Evolutionary conservation across 2,888 invertebrate genomes (phyloP).

Genomic region (Erebia aethiops): DNA sequence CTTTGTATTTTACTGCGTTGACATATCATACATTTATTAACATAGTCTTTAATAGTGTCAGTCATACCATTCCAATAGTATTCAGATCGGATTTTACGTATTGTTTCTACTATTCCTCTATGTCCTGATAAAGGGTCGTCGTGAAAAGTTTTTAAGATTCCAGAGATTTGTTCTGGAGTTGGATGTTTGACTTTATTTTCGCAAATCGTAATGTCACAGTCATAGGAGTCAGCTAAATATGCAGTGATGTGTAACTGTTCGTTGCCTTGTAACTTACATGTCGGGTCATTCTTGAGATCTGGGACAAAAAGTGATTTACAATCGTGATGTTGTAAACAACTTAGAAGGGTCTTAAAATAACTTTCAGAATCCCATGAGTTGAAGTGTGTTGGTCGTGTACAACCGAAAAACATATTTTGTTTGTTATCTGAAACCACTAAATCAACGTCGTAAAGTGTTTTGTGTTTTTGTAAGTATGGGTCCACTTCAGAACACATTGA

Average conservation of each 20-base stretch:
- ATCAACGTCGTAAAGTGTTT: slow-evolving; percentile 44
- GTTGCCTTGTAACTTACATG: slow-evolving; percentile 41
- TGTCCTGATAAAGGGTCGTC: slow-evolving; percentile 41
- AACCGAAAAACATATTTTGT: slow-evolving; percentile 42
- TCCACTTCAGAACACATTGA: slow-evolving; percentile 42
- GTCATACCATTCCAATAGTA: slow-evolving; percentile 20
- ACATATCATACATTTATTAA: slow-evolving; percentile 15
- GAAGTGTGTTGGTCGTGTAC: slow-evolving; percentile 42
- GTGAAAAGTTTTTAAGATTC: slow-evolving; percentile 40
- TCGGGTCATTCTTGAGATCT: slow-evolving; percentile 42
- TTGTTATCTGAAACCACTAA: slow-evolving; percentile 43
- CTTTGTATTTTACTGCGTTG: slow-evolving; percentile 16
- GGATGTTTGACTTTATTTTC: slow-evolving; percentile 30
- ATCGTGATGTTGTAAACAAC: slow-evolving; percentile 44
- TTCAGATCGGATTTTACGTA: slow-evolving; percentile 21
- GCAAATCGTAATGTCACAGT: slow-evolving; percentile 28
- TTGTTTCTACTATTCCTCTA: slow-evolving; percentile 24
- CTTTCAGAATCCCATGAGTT: slow-evolving; percentile 48
- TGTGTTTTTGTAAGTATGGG: slow-evolving; percentile 42
- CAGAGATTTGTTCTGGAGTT: slow-evolving; percentile 24
- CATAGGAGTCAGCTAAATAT: slow-evolving; percentile 46
- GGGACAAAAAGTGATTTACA: slow-evolving; percentile 42
- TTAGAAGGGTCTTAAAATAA: slow-evolving; percentile 47
- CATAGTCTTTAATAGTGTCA: slow-evolving; percentile 10
- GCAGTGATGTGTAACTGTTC: slow-evolving; percentile 46